phyloP scores from a whole-genome alignment of 2,888 invertebrate species.

The Drosophila cyrtoloma region DNA sequence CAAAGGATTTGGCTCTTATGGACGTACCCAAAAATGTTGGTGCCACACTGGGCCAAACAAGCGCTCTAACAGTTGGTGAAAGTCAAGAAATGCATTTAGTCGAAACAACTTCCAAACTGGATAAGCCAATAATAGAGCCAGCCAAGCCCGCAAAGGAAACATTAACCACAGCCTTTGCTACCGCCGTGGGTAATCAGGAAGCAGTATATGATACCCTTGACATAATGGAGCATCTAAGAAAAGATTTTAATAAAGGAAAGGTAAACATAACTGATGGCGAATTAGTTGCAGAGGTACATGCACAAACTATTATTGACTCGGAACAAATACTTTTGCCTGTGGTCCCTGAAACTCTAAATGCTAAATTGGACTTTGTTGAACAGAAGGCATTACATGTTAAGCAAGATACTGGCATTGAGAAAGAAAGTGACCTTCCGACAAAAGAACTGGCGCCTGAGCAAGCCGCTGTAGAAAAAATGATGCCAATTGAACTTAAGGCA shows the following conservation, averaged over 20 bases:
- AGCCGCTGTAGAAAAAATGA: constrained; percentile 61
- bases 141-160: constrained; percentile 85
- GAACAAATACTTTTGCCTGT: constrained; percentile 85
- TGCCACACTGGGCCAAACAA: constrained; percentile 36
- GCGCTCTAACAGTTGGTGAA: constrained; percentile 56
- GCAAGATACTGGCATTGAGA: constrained; percentile 88
- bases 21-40: constrained; percentile 38
- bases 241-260: constrained; percentile 85
- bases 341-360: constrained; percentile 37
- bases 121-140: constrained; percentile 86
- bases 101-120: constrained; percentile 44
- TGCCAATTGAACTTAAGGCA: constrained; percentile 85
- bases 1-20: constrained; percentile 16
- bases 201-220: constrained; percentile 86
- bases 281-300: constrained; percentile 87
- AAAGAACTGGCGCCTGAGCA: constrained; percentile 80
- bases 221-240: constrained; percentile 40
- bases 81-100: constrained; percentile 45
- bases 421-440: constrained; percentile 87
- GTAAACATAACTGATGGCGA: constrained; percentile 86
- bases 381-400: constrained; percentile 88
- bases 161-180: constrained; percentile 87
- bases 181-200: constrained; percentile 88
- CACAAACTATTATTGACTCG: constrained; percentile 88
- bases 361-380: constrained; percentile 76